These are phyloP conservation scores for Aphelinus atriplicis DNA, from an alignment of 1,140 invertebrate species.

Conservation along the genomic window DNA sequence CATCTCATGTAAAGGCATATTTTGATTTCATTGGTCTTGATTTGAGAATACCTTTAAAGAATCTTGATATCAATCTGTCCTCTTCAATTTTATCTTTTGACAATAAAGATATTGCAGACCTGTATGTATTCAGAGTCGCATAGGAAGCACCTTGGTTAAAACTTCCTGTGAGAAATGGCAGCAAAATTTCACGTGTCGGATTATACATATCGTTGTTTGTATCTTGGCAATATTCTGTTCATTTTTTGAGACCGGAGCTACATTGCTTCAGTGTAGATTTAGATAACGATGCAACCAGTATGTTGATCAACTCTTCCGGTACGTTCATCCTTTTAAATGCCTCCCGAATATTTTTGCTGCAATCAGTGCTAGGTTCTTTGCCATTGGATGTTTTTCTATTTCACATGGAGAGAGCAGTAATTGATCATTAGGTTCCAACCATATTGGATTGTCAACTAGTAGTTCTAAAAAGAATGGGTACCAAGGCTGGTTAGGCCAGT, in stretches of 20 bases:
- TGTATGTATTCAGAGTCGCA: constrained; percentile 43
- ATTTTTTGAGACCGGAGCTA: constrained; percentile 6
- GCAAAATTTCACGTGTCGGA: background rate
- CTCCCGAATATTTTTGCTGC: constrained; percentile 44
- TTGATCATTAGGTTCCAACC: constrained; percentile 35
- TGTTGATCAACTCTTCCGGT: constrained; percentile 33
- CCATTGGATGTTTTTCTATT: constrained; percentile 5
- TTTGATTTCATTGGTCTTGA: constrained; percentile 45
- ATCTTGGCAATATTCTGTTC: constrained; percentile 19
- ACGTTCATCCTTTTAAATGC: constrained; percentile 37
- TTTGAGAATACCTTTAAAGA: constrained; percentile 48
- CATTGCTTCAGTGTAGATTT: constrained; percentile 27
- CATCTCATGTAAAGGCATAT: constrained; percentile 49
- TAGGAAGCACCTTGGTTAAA: constrained; percentile 40
- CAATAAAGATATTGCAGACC: constrained; percentile 41
- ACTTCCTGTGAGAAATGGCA: constrained; percentile 11
- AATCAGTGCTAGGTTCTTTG: constrained; percentile 24
- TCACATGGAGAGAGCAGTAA: constrained; percentile 39
- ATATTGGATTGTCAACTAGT: constrained; percentile 16
- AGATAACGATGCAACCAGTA: constrained; percentile 36
- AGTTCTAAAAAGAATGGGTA: constrained; percentile 21
- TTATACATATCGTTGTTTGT: background rate
- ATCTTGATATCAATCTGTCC: constrained; percentile 43
- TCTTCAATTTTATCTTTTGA: constrained; percentile 23
- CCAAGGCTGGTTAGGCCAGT: constrained; percentile 41